Percentiles rank a stretch among this genome's conserved stretches.
Evolutionary conservation across 2,888 invertebrate genomes (phyloP).

Genomic region (Eilema depressum): DNA sequence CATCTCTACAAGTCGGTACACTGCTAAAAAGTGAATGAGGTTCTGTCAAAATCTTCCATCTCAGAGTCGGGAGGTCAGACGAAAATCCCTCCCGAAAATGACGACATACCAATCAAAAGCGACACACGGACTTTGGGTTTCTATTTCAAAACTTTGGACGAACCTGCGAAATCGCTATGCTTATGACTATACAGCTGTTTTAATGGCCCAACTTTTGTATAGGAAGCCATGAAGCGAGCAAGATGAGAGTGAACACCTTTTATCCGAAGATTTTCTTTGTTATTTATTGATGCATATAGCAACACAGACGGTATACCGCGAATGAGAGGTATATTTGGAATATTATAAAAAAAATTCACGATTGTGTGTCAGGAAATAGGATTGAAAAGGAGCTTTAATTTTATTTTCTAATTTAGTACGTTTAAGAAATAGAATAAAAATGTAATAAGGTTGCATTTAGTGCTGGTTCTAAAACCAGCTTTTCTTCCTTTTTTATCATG

Average conservation of each 20-base stretch:
- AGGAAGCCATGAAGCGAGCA: slow-evolving; percentile 5
- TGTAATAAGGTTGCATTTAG: no score
- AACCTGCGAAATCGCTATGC: background rate
- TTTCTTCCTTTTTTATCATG: no score
- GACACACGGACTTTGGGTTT: no score
- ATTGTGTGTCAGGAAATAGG: background rate
- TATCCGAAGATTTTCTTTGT: slow-evolving; percentile 11
- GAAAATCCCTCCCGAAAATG: no score
- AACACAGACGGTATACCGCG: background rate
- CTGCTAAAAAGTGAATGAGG: no score
- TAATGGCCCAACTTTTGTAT: background rate
- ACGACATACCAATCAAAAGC: no score
- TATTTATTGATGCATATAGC: slow-evolving; percentile 15
- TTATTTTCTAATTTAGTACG: background rate
- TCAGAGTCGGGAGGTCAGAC: no score
- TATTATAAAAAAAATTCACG: background rate
- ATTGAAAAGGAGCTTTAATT: background rate
- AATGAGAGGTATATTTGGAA: background rate
- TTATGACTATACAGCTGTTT: no score
- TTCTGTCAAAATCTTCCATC: no score
- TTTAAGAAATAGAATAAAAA: no score
- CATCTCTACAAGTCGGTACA: no score
- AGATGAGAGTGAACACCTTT: background rate
- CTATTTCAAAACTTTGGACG: background rate
- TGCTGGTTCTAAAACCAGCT: no score